phyloP scores from a whole-genome alignment of 2,113 vertebrate species.

The Syngnathoides biaculeatus region DNA sequence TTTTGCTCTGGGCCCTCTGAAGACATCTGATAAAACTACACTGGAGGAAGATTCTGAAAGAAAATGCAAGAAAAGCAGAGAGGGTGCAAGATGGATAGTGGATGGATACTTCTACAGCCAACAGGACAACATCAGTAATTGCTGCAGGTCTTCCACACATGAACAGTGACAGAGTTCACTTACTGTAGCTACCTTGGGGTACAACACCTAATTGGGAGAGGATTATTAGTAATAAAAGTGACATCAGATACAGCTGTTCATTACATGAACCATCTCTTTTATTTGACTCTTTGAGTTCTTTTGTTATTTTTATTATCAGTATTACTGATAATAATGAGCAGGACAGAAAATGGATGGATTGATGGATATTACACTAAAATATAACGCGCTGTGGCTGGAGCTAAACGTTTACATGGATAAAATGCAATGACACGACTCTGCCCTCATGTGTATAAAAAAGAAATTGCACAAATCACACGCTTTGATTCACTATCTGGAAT shows the following conservation, averaged over 20 bases:
- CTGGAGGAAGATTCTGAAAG: constrained; percentile 32
- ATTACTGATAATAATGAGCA: no score
- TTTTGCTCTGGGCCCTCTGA: constrained; percentile 48
- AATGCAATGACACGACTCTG: constrained; percentile 46
- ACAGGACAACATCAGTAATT: constrained; percentile 49
- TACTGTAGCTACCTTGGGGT: constrained; percentile 45
- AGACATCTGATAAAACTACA: constrained; percentile 60
- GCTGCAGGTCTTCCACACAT: constrained; percentile 55
- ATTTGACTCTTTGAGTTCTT: no score
- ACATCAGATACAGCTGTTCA: not conserved
- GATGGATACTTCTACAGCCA: constrained; percentile 37
- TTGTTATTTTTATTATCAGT: no score
- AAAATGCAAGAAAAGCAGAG: constrained; percentile 36
- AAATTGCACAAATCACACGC: constrained; percentile 13
- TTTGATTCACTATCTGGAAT: not conserved
- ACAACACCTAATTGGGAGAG: constrained; percentile 34
- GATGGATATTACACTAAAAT: not conserved
- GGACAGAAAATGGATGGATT: no score
- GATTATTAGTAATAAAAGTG: constrained; percentile 50
- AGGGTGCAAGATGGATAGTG: constrained; percentile 40
- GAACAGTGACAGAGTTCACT: constrained; percentile 41
- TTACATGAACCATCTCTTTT: not conserved
- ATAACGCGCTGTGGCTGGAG: not conserved
- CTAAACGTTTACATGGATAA: not conserved
- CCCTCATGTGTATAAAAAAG: constrained; percentile 41